Evolutionary conservation across 2,113 vertebrate genomes (phyloP).

Genomic region (Carassius auratus): DNA sequence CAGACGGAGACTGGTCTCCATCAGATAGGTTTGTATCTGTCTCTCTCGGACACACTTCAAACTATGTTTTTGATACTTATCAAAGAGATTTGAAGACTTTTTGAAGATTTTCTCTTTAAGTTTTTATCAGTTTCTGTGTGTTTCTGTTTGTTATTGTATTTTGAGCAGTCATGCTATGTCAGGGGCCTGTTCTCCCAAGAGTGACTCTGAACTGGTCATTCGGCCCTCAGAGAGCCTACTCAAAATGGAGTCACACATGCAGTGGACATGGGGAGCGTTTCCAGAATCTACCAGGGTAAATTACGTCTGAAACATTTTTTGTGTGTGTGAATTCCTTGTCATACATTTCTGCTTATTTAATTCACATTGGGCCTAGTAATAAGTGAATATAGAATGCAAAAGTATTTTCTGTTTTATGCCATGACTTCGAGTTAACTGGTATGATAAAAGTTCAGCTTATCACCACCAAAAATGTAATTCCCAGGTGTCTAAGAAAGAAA

Average conservation of each 20-base stretch:
- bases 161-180: slow-evolving; percentile 77
- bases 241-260: slow-evolving; percentile 92
- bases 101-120: not conserved
- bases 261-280: slow-evolving; percentile 98
- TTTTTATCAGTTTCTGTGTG: not conserved
- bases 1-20: slow-evolving; percentile 91
- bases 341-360: not conserved
- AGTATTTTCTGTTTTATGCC: not conserved
- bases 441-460: not conserved
- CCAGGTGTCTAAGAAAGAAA: slow-evolving; percentile 89
- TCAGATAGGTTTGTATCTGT: slow-evolving; percentile 79
- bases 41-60: not conserved
- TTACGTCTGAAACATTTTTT: not conserved
- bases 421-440: not conserved
- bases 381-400: not conserved
- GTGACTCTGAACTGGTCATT: slow-evolving; percentile 92
- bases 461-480: not conserved
- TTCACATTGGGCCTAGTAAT: not conserved
- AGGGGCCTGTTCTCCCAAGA: slow-evolving; percentile 87
- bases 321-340: not conserved
- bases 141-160: slow-evolving; percentile 33
- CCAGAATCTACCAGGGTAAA: slow-evolving; percentile 94
- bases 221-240: slow-evolving; percentile 87
- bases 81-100: not conserved
- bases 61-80: not conserved